Evolutionary conservation across 2,888 invertebrate species (phyloP), one percentile per base, ranked within the genome.

Genomic region (Euzophera pinguis): DNA sequence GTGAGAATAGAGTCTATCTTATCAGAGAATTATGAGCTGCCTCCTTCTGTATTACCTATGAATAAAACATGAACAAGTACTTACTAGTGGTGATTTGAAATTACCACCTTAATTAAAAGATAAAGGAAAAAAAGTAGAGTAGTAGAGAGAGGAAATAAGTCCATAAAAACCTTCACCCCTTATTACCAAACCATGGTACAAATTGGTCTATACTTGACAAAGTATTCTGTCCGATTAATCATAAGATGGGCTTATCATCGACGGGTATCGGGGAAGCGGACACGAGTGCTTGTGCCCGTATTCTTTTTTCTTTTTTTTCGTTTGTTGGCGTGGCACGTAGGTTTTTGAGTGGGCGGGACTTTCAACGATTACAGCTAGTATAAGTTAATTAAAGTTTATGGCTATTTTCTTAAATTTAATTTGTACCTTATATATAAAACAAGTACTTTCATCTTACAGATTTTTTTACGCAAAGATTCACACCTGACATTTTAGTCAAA

Each of bases 181-280:
- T 62, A 60, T 62, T 61, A 58, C 53, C 52, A 59, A 64, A 69
- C 67, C 66, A 65, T 65, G 65, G 56, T 68, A 77, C 76, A 77
- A 76, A 77, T 76, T 70, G 68, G 64, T 64, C 64, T 58, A 67
- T 32, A 64, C 64, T 58, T 53, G 61, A 60, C 64, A 67, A 64
- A 62, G 50, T 55, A 57, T 59, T 58, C 60, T 53, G 52, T 57
- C 62, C 63, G 66, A 77, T 77, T 70, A 76, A 77, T 76, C 75
- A 76, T 69, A 56, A 53, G 57, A 47, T 50, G 34, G 54, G 58
- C 67, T 75, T 76, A 75, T 77, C 75, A 69, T 60, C 64, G 56
- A 47, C 52, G 58, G 54, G 62, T 71, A 76, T 75, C 75, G 57
- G 58, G 41, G 62, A 57, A 67, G 67, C 45, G 45, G 65, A 64